These are phyloP conservation scores for Ranitomeya imitator DNA, from an alignment of 2,113 vertebrate genomes.

Conservation along the genomic window DNA sequence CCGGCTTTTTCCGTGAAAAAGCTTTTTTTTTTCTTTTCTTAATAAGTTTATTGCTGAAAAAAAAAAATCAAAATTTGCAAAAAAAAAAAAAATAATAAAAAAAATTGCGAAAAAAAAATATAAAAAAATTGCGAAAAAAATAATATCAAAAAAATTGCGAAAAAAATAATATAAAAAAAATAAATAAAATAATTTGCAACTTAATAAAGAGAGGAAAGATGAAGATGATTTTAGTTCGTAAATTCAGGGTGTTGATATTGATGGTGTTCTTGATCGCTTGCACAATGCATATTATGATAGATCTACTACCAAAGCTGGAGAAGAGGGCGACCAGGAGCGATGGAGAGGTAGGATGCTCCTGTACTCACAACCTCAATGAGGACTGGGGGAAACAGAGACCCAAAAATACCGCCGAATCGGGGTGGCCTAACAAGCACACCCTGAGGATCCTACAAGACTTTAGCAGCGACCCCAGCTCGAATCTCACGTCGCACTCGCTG, in stretches of 20 bases:
- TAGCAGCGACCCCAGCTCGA: constrained; percentile 88
- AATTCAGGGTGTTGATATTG: constrained; percentile 89
- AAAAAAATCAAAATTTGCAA: too few species aligned
- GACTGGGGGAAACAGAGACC: constrained; percentile 64
- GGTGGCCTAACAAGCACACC: constrained; percentile 91
- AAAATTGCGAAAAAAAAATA: too few species aligned
- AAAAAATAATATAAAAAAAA: too few species aligned
- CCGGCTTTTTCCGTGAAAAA: constrained; percentile 60
- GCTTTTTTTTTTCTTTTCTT: constrained; percentile 28
- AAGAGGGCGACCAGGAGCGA: constrained; percentile 69
- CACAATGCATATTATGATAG: constrained; percentile 93
- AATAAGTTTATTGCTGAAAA: not conserved
- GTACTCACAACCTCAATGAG: constrained; percentile 70
- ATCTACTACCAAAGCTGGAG: constrained; percentile 90
- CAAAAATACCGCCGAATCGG: constrained; percentile 75
- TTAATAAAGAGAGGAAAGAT: constrained; percentile 57
- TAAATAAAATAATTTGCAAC: too few species aligned
- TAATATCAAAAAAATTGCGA: too few species aligned
- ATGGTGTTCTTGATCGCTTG: constrained; percentile 90
- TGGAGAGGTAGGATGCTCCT: constrained; percentile 75
- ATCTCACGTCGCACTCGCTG: constrained; percentile 83
- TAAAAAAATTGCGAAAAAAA: too few species aligned
- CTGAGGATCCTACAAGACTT: constrained; percentile 92
- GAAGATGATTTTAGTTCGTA: constrained; percentile 91
- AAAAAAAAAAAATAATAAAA: too few species aligned